Base-by-base conservation (phyloP, 2,797 vertebrate species). In the Picus viridis region DNA sequence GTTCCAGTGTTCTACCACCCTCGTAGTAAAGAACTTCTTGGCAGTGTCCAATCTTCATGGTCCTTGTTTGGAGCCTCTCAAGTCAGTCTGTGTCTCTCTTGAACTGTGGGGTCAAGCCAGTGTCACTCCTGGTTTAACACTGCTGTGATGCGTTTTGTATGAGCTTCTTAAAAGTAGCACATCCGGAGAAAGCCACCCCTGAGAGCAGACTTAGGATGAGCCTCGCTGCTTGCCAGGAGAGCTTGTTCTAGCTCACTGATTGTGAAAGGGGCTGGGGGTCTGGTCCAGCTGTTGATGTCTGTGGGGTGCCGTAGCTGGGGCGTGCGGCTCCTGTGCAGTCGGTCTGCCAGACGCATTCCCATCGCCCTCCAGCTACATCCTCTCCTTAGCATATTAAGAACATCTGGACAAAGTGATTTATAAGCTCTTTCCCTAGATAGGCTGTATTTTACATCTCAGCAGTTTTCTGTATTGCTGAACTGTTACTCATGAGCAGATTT, bases 401-500 rank as follows among this genome's bases (percentile, higher is more conserved):
- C 91, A 93, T 88, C 95, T 93, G 87, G 89, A 86, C 39, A 81
- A 86, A 95, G 39, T 86, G 83, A 93, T 93, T 94, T 92, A 91
- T 92, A 72, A 88, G 45, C 76, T 67, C n/a, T 63, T 53, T 92
- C 83, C 70, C 70, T 81, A 81, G 93, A 70, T 64, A 86, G 47
- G 36, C 85, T 57, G 8, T 78, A 88, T 96, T 92, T 91, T 89
- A 36, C 41, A 53, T 89, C 76, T 92, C 16, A 41, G 83, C 78
- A 81, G 26, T 86, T 86, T 94, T 93, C 53, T 95, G 22, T 83
- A 14, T 73, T 83, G 56, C 47, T 78, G 29, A 90, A 29, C 62
- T 53, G 23, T 73, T 87, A 65, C 22, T 78, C 36, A 11, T 32
- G 34, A 69, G 24, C 10, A 9, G 49, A 72, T 92, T 89, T 87